Base-by-base conservation (phyloP, 2,888 invertebrate genomes). In the Luperina testacea region DNA sequence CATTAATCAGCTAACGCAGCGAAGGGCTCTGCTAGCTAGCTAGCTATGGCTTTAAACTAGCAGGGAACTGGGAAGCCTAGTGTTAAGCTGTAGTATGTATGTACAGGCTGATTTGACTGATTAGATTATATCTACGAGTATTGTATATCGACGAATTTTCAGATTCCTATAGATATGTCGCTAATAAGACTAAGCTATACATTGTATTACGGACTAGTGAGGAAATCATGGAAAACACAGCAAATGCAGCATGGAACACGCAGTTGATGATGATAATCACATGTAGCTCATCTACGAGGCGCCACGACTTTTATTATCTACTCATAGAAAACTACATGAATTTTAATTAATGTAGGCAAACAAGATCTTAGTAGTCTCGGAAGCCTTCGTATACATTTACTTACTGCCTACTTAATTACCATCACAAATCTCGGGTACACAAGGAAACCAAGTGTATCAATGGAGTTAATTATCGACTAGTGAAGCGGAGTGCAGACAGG, bases 391-490 rank as follows among this genome's bases (percentile, higher is more conserved):
- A 69, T 61, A 75, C 76, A 69, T 75, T 75, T 38, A 69, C 20
- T 75, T 38, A 69, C 20, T 48, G 69, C 53, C 42, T 76, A 78
- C 42, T 67, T 72, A 61, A 78, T 78, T 78, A 84, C 63, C 68
- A 76, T 81, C n/a, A 72, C 72, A 76, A 80, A 74, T 69, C 45
- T 73, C 42, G 32, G 38, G 17, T 24, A 71, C 59, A 72, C 68
- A 48, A 77, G 75, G 79, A 77, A 75, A 69, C 64, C 11, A 32
- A 76, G 57, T 70, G 27, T 61, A 70, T 73, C 64, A 64, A 74
- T 78, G 59, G 5, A 85, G 72, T 63, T 72, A 76, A 80, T 83
- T 72, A 64, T 38, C 48, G 38, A n/a, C 48, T 73, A 42, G 38
- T 27, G 61, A 53, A 17, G 68, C 59, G 20, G 51, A 38, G 38